Percentiles rank a stretch among this genome's conserved stretches.
Conservation (phyloP, 2,888 invertebrate genomes). For the Thereva unica region DNA sequence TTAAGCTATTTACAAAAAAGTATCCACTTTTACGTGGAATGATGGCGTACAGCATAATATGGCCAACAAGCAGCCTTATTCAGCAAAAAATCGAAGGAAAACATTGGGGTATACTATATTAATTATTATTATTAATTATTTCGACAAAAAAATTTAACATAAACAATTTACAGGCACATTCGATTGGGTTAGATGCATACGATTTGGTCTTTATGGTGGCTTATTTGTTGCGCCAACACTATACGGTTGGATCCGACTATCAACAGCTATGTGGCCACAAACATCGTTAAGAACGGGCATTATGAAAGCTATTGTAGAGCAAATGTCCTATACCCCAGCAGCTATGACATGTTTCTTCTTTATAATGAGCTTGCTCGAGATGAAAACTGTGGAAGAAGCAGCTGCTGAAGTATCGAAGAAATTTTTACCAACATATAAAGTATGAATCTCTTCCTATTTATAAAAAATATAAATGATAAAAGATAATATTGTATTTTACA, state of each 20-base stretch:
- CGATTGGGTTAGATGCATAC: constrained; percentile 70
- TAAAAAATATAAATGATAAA: not conserved
- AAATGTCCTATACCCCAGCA: constrained; percentile 74
- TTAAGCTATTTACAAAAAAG: constrained; percentile 49
- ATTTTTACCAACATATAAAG: constrained; percentile 72
- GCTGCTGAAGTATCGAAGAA: constrained; percentile 71
- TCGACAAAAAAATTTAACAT: not conserved
- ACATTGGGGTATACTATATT: constrained; percentile 59
- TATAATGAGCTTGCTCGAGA: constrained; percentile 74
- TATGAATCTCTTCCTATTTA: constrained; percentile 33
- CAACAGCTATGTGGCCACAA: constrained; percentile 77
- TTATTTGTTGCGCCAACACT: constrained; percentile 81
- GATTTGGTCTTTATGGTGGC: constrained; percentile 80
- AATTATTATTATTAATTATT: not conserved
- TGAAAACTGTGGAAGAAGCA: constrained; percentile 65
- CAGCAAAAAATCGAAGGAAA: constrained; percentile 73
- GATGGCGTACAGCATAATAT: constrained; percentile 71
- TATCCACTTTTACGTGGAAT: constrained; percentile 64
- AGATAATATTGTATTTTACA: constrained; percentile 49
- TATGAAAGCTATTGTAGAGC: constrained; percentile 76
- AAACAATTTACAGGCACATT: constrained; percentile 58
- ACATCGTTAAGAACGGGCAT: constrained; percentile 70
- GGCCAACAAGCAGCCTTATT: constrained; percentile 74
- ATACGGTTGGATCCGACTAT: constrained; percentile 77
- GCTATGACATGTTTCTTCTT: constrained; percentile 79